phyloP scores from a whole-genome alignment of 2,888 invertebrate species.

The Agriotes lineatus region DNA sequence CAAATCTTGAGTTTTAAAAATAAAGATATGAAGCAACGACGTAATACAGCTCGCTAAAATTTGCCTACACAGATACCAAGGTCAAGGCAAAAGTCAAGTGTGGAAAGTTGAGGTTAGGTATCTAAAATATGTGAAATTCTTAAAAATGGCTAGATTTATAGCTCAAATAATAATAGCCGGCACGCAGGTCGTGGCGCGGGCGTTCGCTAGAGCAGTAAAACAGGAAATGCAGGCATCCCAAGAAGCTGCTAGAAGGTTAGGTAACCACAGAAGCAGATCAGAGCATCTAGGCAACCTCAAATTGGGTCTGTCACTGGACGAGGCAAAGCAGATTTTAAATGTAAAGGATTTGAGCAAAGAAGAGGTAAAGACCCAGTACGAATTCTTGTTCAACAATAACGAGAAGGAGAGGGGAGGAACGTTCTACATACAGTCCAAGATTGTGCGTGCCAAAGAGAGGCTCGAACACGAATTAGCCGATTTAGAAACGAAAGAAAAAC shows the following conservation, averaged over 20 bases:
- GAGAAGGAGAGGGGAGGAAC: conserved; percentile 95
- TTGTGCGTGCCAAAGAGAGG: conserved; percentile 91
- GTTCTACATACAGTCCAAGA: conserved; percentile 97
- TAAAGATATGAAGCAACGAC: no score
- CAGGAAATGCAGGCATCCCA: conserved; percentile 90
- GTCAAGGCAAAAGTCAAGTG: conserved; percentile 3
- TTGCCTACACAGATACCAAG: neutral
- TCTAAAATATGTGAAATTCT: neutral
- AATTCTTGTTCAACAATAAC: conserved; percentile 89
- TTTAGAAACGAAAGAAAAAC: conserved; percentile 17
- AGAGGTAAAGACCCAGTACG: conserved; percentile 81
- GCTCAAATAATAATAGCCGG: conserved; percentile 92
- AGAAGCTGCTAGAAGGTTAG: conserved; percentile 85
- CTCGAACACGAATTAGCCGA: conserved; percentile 79
- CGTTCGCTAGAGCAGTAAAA: conserved; percentile 90
- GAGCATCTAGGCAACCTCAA: conserved; percentile 83
- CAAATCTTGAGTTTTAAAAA: no score
- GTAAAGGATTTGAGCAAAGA: conserved; percentile 78
- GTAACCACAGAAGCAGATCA: conserved; percentile 76
- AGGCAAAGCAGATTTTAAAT: conserved; percentile 96
- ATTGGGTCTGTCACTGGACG: conserved; percentile 75
- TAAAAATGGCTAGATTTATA: conserved; percentile 89
- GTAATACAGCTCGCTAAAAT: no score
- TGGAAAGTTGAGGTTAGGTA: conserved; percentile 5
- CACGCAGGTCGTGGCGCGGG: conserved; percentile 89